Conservation (phyloP, 2,113 vertebrate species). For the Pteropus alecto region DNA sequence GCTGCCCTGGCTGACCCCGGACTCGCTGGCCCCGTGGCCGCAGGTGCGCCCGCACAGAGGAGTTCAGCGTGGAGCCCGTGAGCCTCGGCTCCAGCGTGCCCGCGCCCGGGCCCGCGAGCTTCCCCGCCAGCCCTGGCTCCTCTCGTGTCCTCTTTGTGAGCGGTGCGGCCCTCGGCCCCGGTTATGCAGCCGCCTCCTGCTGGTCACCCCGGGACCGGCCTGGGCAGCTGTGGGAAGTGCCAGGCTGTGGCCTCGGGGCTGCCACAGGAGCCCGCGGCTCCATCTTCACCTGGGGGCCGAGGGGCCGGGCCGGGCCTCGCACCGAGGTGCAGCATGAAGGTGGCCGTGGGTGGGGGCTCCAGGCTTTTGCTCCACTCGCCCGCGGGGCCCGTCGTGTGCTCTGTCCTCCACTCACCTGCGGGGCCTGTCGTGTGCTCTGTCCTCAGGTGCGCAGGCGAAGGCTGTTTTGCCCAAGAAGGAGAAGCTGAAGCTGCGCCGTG, state of each 20-base stretch:
- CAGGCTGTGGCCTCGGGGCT: too few species aligned
- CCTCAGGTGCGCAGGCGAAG: constrained; percentile 83
- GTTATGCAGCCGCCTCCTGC: not conserved
- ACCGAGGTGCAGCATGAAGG: too few species aligned
- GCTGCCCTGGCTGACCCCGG: not conserved
- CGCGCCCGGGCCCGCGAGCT: too few species aligned
- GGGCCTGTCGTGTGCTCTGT: not conserved
- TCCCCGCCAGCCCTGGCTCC: too few species aligned
- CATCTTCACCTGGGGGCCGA: too few species aligned
- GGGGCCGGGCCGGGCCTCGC: too few species aligned
- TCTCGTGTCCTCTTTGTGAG: too few species aligned
- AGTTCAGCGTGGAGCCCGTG: too few species aligned
- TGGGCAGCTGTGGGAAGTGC: too few species aligned
- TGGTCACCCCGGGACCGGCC: not conserved
- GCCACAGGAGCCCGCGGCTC: too few species aligned
- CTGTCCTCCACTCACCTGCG: not conserved
- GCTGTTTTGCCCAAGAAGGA: constrained; percentile 90
- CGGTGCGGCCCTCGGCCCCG: too few species aligned
- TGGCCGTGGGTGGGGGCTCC: not conserved
- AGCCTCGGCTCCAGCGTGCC: not conserved
- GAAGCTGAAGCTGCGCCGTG: constrained; percentile 91
- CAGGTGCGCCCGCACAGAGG: too few species aligned
- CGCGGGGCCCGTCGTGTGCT: not conserved
- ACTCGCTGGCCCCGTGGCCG: not conserved
- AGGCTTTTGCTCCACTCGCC: not conserved